A percentile compares a stretch with the other conserved stretches of the same genome.
phyloP scores from a whole-genome alignment of 2,888 invertebrate species.

The Acanthosepion lycidas region DNA sequence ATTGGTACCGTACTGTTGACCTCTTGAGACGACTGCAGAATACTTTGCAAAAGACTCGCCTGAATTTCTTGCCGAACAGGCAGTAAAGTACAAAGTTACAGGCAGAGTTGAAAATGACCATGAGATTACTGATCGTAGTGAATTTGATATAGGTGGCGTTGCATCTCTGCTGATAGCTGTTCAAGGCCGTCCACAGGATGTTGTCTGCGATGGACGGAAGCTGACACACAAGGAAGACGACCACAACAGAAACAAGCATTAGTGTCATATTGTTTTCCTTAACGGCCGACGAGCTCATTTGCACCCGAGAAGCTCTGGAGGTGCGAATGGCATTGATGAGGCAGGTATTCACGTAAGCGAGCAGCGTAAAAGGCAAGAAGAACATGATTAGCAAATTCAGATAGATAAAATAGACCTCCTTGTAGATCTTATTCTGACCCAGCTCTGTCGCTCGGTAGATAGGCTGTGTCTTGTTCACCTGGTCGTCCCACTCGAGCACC shows the following conservation, averaged over 20 bases:
- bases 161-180: conserved; percentile 55
- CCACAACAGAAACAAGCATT: conserved; percentile 95
- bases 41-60: conserved; percentile 58
- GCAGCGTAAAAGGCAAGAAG: conserved; percentile 68
- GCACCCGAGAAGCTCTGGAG: conserved; percentile 61
- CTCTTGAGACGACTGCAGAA: conserved; percentile 49
- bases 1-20: conserved; percentile 48
- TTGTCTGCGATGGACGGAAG: conserved; percentile 72
- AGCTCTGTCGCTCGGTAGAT: conserved; percentile 61
- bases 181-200: conserved; percentile 67
- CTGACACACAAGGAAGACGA: conserved; percentile 94
- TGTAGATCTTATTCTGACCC: conserved; percentile 64
- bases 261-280: conserved; percentile 95
- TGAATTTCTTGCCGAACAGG: conserved; percentile 70
- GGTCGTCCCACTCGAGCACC: conserved; percentile 51
- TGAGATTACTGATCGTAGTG: conserved; percentile 65
- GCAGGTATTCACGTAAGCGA: conserved; percentile 69
- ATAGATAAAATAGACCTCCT: conserved; percentile 71
- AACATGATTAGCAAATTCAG: conserved; percentile 71
- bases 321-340: conserved; percentile 69
- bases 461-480: conserved; percentile 58
- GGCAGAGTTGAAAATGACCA: conserved; percentile 71
- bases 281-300: conserved; percentile 59
- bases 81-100: conserved; percentile 72
- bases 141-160: conserved; percentile 60